Base-by-base conservation (phyloP, 1,140 invertebrate genomes). In the Drosophila ironensis region DNA sequence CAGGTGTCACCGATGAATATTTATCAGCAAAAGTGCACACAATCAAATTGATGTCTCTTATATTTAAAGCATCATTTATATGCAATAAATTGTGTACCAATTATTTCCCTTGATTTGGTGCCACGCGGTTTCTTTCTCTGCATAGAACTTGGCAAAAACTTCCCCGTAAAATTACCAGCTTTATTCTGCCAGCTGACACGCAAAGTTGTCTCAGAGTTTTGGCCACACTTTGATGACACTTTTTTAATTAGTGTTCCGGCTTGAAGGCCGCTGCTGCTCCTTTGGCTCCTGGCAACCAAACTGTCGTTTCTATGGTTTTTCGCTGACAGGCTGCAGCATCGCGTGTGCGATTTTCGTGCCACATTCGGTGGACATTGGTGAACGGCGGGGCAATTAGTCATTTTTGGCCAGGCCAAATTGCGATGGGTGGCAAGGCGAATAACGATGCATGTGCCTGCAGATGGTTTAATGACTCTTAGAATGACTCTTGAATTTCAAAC, bases 201-300 rank as follows among this genome's bases (percentile, higher is more conserved):
- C 53, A 69, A 72, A 64, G 11, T 30, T 42, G 48, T 35, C 47
- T 7, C 33, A 25, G 20, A 14, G 44, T 67, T 41, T 61, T 63
- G 54, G 75, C 69, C 78, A 78, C 78, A 73, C 80, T 86, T 80
- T 80, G 78, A 84, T 86, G 78, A 70, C 78, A 84, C 78, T 84
- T 84, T 84, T 84, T 84, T 86, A 84, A 84, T 84, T 84, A 84
- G 78, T 61, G 17, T 37, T 48, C 37, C 63, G 44, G 47, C 38
- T 16, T 25, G 19, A 28, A 46, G 30, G 37, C 46, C 42, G 20
- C 33, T 46, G 20, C 33, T 46, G 45, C 47, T 20, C 24, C 41
- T 42, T 19, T 56, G 24, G 14, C 52, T 48, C 22, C 46, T 47
- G 28, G 28, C 77, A 72, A 61, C 53, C 67, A 82, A 76, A 66